Base-by-base conservation (phyloP, 1,140 invertebrate genomes). In the Bombus vancouverensis region DNA sequence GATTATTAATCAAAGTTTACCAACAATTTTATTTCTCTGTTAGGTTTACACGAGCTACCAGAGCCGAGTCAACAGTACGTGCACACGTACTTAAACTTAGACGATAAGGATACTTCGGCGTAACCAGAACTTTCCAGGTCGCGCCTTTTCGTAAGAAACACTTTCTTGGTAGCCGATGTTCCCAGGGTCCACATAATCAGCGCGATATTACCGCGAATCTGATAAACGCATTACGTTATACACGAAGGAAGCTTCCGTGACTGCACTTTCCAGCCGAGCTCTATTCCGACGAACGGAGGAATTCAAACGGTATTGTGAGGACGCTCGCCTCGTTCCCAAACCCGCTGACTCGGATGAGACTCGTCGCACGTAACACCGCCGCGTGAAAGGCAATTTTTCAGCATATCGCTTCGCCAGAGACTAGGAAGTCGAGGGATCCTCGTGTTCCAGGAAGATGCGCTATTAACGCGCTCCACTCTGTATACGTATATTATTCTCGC, bases 191-290 rank as follows among this genome's bases (percentile, higher is more conserved):
- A 53, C 47, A 88, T 90, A 86, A 90, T 84, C 86, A 77, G 13
- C 82, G 74, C 59, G 34, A 89, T 73, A 70, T 72, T 81, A 74
- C 85, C 53, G 68, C 44, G 71, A 59, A 89, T 88, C 88, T 89
- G 88, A 87, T 90, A 89, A 82, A 84, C 70, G 83, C 73, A 83
- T 90, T 90, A 77, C 81, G 74, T 81, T 37, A 65, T 37, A 25
- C 53, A 59, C 57, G 70, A 12, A 39, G 42, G 85, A 88, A 84
- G 88, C 89, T 92, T 92, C 92, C 92, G 87, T 76, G 87, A 92
- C 47, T 86, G 79, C 62, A 85, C 87, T 88, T 85, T 86, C 84
- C 90, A 89, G 82, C 83, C 77, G 65, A 84, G 81, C 86, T 87
- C 79, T 91, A 59, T 88, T 79, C 80, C 77, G 75, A 18, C 85